These are phyloP conservation scores for Melanogrammus aeglefinus DNA, from an alignment of 2,797 vertebrate species.

Conservation along the genomic window DNA sequence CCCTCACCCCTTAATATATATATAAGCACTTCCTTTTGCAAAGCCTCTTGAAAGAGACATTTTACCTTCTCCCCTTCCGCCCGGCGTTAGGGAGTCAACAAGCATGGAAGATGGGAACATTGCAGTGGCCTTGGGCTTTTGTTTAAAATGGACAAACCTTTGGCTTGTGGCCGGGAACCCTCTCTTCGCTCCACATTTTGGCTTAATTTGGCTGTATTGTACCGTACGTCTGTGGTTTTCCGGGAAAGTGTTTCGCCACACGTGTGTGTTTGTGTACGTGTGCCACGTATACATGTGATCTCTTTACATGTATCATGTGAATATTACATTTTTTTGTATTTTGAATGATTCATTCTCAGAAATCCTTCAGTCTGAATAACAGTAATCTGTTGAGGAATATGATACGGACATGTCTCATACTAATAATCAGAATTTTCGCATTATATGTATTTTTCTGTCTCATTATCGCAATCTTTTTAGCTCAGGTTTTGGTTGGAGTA, in stretches of 20 bases:
- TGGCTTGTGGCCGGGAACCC: conserved; percentile 43
- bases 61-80: conserved; percentile 38
- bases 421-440: no score
- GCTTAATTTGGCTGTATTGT: conserved; percentile 40
- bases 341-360: neutral
- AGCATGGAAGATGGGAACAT: conserved; percentile 50
- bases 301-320: no score
- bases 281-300: neutral
- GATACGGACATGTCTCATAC: neutral
- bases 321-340: neutral
- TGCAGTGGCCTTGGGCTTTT: conserved; percentile 66
- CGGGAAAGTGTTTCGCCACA: neutral
- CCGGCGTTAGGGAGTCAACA: conserved; percentile 53
- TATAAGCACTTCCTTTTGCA: conserved; percentile 13
- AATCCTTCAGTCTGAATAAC: neutral
- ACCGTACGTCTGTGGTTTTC: neutral
- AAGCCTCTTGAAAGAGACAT: conserved; percentile 9
- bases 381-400: neutral
- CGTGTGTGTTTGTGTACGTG: neutral
- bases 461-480: neutral
- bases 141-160: conserved; percentile 50
- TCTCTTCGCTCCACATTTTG: conserved; percentile 13
- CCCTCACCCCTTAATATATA: neutral
- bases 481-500: conserved; percentile 6
- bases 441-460: neutral